Conservation (phyloP, 2,888 invertebrate genomes). For the Rutpela maculata region DNA sequence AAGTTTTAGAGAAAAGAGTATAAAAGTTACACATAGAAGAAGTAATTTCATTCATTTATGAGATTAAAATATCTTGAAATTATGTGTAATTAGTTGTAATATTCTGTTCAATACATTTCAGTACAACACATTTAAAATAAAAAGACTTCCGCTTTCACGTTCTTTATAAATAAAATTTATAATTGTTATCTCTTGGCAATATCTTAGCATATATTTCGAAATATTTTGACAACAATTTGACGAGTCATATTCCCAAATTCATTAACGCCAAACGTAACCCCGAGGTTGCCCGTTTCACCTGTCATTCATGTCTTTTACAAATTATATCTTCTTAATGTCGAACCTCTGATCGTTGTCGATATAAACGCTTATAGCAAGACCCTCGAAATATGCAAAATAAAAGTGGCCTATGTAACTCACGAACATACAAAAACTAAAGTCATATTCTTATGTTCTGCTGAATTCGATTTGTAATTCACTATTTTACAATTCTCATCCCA, state of each 20-base stretch:
- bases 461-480: too few species aligned
- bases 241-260: background rate
- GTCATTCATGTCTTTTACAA: conserved; percentile 8
- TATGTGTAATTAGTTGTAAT: background rate
- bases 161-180: background rate
- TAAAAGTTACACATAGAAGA: background rate
- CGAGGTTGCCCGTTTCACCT: background rate
- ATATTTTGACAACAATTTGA: conserved; percentile 1
- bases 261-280: background rate
- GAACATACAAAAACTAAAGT: too few species aligned
- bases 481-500: too few species aligned
- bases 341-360: too few species aligned
- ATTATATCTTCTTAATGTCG: background rate
- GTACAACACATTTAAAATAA: background rate
- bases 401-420: too few species aligned
- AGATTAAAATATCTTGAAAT: background rate
- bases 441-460: too few species aligned
- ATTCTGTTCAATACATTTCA: background rate
- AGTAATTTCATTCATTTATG: background rate
- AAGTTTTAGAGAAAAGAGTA: too few species aligned
- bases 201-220: background rate
- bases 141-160: conserved; percentile 10
- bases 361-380: too few species aligned
- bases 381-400: too few species aligned
- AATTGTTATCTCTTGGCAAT: background rate